These are phyloP conservation scores for Crotalus viridis DNA, from an alignment of 2,113 vertebrate species.

Conservation along the genomic window DNA sequence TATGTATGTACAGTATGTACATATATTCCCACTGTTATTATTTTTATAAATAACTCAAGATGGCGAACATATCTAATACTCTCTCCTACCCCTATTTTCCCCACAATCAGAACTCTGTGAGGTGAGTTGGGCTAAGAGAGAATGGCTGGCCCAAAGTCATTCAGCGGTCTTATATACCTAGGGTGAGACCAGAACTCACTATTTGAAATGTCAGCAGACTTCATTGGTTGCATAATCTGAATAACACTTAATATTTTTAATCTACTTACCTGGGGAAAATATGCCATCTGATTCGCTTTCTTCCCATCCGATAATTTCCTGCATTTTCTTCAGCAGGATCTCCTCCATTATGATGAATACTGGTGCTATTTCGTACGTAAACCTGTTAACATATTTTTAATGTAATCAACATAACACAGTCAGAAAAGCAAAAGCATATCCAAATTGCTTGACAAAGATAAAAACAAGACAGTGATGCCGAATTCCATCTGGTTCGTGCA, in stretches of 20 bases:
- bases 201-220: not conserved
- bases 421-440: not conserved
- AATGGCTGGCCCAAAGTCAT: not conserved
- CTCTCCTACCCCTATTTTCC: not conserved
- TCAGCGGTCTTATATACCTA: not conserved
- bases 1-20: not conserved
- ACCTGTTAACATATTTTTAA: constrained; percentile 47
- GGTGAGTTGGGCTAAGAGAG: not conserved
- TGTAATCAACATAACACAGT: not conserved
- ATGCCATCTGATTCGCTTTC: constrained; percentile 67
- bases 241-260: not conserved
- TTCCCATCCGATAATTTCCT: constrained; percentile 67
- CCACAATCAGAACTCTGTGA: not conserved
- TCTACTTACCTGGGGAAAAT: constrained; percentile 69
- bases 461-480: not conserved
- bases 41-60: not conserved
- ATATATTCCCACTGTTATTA: not conserved
- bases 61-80: not conserved
- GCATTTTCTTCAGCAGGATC: constrained; percentile 74
- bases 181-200: not conserved
- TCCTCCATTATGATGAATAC: constrained; percentile 72
- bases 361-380: constrained; percentile 73
- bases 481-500: not conserved
- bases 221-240: not conserved
- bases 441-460: not conserved